Evolutionary conservation across 2,113 vertebrate genomes (phyloP), one percentile per base, ranked within the genome.

Genomic region (Boleophthalmus pectinirostris): DNA sequence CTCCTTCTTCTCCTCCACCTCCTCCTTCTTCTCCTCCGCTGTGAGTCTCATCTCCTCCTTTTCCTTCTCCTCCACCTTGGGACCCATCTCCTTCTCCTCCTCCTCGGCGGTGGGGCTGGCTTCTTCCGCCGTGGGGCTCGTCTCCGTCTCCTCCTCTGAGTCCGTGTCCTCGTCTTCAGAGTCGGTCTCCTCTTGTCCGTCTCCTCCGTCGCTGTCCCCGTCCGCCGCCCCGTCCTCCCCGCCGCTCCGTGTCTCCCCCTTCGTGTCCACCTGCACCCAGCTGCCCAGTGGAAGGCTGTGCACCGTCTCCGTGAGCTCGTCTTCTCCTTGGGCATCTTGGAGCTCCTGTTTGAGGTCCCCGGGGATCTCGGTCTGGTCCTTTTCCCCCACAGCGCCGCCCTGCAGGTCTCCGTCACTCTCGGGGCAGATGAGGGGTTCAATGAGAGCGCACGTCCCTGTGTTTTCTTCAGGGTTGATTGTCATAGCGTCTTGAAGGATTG

Each of bases 251-350:
- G 47, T 20, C 12, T 56, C 54, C 33, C 74, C 69, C 70, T 88
- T 74, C 1, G 80, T 80, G 61, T 86, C 82, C 79, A 92, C 87
- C 70, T 92, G 87, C 57, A 90, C 90, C 89, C 90, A 92, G 75
- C 90, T 90, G 0, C 77, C 73, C 90, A 92, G 87, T 0, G 72
- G 75, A 68, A 82, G 79, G 65, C 84, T 87, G 66, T 88, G 77
- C 67, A 69, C 67, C 23, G 82, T 81, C 56, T 68, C 45, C 15
- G 78, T 76, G 16, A 66, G 65, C 21, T 71, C 29, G 5, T 69
- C 25, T 15, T 66, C 38, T 20, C 23, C 38, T 66, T 43, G 38
- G 38, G 10, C 8, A 10, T 43, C 38, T 43, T n/a, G 63, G 57
- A 24, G 2, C n/a, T 24, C 57, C 13, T 29, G 74, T 54, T 72